Conservation (phyloP, 2,113 vertebrate species). For the Percopsis transmontana region DNA sequence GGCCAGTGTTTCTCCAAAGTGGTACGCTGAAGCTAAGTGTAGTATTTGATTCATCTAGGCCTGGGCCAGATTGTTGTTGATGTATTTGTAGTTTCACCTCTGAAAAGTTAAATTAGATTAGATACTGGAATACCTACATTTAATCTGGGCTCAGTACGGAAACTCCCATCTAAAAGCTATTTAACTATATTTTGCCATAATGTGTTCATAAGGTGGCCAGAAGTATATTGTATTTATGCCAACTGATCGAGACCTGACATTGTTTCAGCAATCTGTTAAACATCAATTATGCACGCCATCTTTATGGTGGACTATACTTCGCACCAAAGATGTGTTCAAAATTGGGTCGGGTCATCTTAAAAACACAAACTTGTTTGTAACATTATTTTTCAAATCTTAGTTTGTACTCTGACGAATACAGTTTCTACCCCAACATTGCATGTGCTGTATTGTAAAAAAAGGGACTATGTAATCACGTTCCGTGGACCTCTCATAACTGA, state of each 20-base stretch:
- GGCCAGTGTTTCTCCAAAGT: not conserved
- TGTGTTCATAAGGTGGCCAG: too few species aligned
- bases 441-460: constrained; percentile 26
- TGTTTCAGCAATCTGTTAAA: not conserved
- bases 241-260: not conserved
- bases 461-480: not conserved
- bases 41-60: not conserved
- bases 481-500: constrained; percentile 18
- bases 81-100: not conserved
- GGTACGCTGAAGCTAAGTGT: not conserved
- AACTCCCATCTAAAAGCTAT: too few species aligned
- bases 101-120: too few species aligned
- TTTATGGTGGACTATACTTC: not conserved
- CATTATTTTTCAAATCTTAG: not conserved
- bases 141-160: not conserved
- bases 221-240: too few species aligned
- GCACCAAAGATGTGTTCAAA: not conserved
- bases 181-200: too few species aligned
- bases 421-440: constrained; percentile 36
- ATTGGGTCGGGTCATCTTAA: not conserved
- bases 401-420: not conserved
- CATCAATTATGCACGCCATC: not conserved
- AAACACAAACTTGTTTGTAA: too few species aligned
- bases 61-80: not conserved
- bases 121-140: not conserved